Evolutionary conservation across 2,888 invertebrate species (phyloP), one percentile per base, ranked within the genome.

Genomic region (Phortica okadai): DNA sequence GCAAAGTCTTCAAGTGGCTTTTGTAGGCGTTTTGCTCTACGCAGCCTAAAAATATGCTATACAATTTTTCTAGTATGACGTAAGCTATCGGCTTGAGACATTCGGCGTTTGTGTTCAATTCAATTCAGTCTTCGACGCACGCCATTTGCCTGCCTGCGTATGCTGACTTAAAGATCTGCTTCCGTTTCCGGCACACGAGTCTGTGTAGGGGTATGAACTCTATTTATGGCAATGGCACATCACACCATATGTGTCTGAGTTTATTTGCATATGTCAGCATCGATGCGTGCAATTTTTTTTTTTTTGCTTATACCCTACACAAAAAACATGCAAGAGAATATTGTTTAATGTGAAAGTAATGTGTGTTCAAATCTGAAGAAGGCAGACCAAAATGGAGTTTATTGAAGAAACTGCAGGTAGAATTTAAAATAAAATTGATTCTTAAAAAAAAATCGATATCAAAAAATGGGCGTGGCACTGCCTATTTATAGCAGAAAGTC

Each of bases 181-280:
- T 59, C 16, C 59, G 59, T 59, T 59, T 59, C 59, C 59, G 59
- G 14, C 16, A 6, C 54, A n/a, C 25, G 16, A 21, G 62, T 16
- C 7, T 14, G 50, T 50, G 50, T 50, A 14, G 8, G 50, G 2
- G 50, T 50, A 33, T 33, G 33, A 33, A 5, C 33, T 33, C 1
- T 33, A 33, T 1, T 50, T 14, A 50, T 50, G 6, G 14, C 6
- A 3, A 50, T 50, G 50, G 50, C 50, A 50, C 50, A 50, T 11
- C 50, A 50, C 69, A 45, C n/a, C 59, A 59, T 78, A 83, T 50
- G 50, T 50, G 14, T 50, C 8, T 50, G 14, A 50, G 14, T 50
- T 50, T 50, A 86, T 86, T 86, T 86, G 86, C 86, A 86, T 86
- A 86, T 84, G 84, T 81, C 81, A 80, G 80, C 81, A 83, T 80